Evolutionary conservation across 1,140 invertebrate genomes (phyloP), one percentile per base, ranked within the genome.

Genomic region (Achroia grisella): DNA sequence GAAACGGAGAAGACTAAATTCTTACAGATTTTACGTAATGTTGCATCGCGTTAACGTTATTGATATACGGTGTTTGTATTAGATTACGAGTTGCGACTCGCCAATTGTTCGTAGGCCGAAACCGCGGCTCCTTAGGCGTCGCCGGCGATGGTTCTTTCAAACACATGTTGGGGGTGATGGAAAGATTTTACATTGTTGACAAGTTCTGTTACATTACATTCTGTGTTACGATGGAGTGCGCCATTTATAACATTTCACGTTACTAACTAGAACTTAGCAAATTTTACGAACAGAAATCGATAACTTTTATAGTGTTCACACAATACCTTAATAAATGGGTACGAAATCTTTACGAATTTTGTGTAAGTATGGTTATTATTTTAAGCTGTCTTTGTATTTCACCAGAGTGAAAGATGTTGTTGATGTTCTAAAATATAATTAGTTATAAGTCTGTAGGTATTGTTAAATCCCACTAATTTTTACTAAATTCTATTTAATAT

Each of bases 401-500:
- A 76, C 74, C 52, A 51, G 70, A 56, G 66, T 79, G 76, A 71
- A 85, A 72, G 73, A 74, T 80, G 76, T 84, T 84, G 76, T 85
- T 82, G 71, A 79, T 82, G 77, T 85, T 81, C 73, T 82, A 72
- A 77, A 70, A 70, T 71, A 63, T 71, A 70, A 39, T 48, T 79
- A 85, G 57, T 65, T 61, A 33, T 78, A 81, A 76, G 65, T 58
- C 45, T 33, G 49, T 72, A 82, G 63, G 66, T 81, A 79, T 79
- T 81, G 81, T 85, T 85, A 85, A 81, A 85, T 74, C 66, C 75
- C 81, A 80, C 81, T 85, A 85, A 85, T 83, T 85, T 82, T 85
- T 85, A 85, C 79, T 83, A 85, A 85, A 83, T 76, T 83, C 73
- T 85, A 83, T 83, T 83, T 81, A 83, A 85, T 80, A 81, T 83